These are phyloP conservation scores for Macaria liturata DNA, from an alignment of 2,888 invertebrate genomes.

Conservation along the genomic window DNA sequence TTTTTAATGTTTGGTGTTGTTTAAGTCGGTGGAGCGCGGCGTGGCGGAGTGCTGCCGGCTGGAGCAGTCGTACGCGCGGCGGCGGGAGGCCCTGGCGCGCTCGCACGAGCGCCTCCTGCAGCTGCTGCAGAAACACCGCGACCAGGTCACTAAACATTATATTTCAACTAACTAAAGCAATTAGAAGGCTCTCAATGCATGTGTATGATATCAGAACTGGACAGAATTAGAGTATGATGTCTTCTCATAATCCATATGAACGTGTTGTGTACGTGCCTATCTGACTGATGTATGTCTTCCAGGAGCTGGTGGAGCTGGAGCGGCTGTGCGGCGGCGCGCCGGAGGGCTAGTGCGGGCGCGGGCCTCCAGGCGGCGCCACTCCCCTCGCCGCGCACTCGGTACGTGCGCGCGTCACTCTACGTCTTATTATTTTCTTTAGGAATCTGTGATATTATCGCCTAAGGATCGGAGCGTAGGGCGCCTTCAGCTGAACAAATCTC, in stretches of 20 bases:
- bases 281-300: slow-evolving; percentile 21
- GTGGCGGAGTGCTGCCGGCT: slow-evolving; percentile 94
- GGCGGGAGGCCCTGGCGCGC: slow-evolving; percentile 88
- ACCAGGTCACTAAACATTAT: slow-evolving; percentile 53
- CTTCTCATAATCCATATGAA: too few species aligned
- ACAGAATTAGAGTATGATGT: too few species aligned
- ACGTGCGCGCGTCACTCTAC: slow-evolving; percentile 29
- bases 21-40: slow-evolving; percentile 92
- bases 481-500: slow-evolving; percentile 50
- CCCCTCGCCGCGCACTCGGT: slow-evolving; percentile 17
- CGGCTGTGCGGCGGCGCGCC: slow-evolving; percentile 67
- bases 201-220: too few species aligned
- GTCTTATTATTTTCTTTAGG: slow-evolving; percentile 60
- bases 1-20: background rate
- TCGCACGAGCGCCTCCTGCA: slow-evolving; percentile 90
- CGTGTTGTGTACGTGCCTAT: too few species aligned
- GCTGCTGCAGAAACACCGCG: slow-evolving; percentile 76
- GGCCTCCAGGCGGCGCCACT: slow-evolving; percentile 14
- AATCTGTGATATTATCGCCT: slow-evolving; percentile 81
- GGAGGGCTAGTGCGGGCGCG: slow-evolving; percentile 51
- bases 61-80: slow-evolving; percentile 89
- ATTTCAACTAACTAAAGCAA: too few species aligned
- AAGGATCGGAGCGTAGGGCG: slow-evolving; percentile 54
- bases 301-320: slow-evolving; percentile 71
- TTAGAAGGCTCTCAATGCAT: too few species aligned